Evolutionary conservation across 2,888 invertebrate species (phyloP).

Genomic region (Monochamus alternatus): DNA sequence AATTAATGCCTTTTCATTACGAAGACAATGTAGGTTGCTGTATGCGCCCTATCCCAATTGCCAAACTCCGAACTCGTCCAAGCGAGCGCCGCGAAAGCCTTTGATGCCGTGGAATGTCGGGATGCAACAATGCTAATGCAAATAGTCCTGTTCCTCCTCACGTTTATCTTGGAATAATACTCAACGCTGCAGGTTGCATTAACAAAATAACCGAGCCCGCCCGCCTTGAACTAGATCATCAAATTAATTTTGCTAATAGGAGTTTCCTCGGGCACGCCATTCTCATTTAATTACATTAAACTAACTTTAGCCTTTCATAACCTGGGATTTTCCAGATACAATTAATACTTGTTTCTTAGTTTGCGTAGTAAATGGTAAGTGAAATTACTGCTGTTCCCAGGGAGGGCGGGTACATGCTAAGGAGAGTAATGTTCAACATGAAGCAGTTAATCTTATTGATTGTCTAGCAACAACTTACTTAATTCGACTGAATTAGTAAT

Average conservation of each 20-base stretch:
- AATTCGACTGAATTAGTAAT: too few species aligned
- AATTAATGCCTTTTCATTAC: background rate
- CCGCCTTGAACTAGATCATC: slow-evolving; percentile 10
- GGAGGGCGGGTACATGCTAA: slow-evolving; percentile 9
- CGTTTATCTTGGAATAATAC: slow-evolving; percentile 19
- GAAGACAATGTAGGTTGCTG: background rate
- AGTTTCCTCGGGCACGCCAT: slow-evolving; percentile 13
- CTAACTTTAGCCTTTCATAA: slow-evolving; percentile 26
- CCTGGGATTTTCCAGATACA: slow-evolving; percentile 23
- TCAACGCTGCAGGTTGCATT: slow-evolving; percentile 10
- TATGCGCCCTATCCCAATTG: background rate
- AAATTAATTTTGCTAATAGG: slow-evolving; percentile 33
- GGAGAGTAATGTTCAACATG: too few species aligned
- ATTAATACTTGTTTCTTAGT: slow-evolving; percentile 21
- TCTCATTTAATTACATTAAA: slow-evolving; percentile 27
- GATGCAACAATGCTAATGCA: slow-evolving; percentile 10
- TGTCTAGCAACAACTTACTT: too few species aligned
- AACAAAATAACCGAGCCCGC: slow-evolving; percentile 5
- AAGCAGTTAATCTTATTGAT: too few species aligned
- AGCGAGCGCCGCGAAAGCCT: background rate
- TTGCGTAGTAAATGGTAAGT: slow-evolving; percentile 25
- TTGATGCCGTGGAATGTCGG: slow-evolving; percentile 5
- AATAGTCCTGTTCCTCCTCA: slow-evolving; percentile 2
- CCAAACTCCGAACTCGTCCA: background rate
- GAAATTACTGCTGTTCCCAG: slow-evolving; percentile 34